Evolutionary conservation across 2,797 vertebrate species (phyloP), one percentile per base, ranked within the genome.

Genomic region (Characodon lateralis): DNA sequence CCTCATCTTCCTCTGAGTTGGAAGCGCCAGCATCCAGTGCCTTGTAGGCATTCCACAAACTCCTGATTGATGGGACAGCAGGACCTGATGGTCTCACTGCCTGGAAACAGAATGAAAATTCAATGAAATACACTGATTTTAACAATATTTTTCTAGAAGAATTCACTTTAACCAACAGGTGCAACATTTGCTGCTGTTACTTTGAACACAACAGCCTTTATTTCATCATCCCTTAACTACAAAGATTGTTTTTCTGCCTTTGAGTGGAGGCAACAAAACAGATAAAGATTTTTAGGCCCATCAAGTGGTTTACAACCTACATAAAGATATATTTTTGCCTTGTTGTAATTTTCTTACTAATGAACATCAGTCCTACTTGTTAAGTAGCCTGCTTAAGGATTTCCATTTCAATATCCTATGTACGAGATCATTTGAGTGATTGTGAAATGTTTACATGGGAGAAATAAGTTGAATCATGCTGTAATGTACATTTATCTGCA

Each of bases 41-140:
- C n/a, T 74, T 85, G 77, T 79, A 79, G 4, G 6, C 78, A 0
- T 65, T 80, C 82, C 89, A 90, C 66, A 90, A 93, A 13, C 81
- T 90, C 79, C 79, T 93, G 69, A 86, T 74, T 3, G 87, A 31
- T 58, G 89, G 87, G 9, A 75, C 73, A 39, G 78, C 66, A 66
- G 28, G 46, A 55, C 39, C 24, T 28, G 61, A n/a, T 41, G 72
- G 43, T 71, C 79, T 87, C 72, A 81, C 82, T 81, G 43, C 79
- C 90, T 92, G 74, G 77, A 16, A 10, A 76, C 84, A 22, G 63
- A 71, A 78, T 16, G 0, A 3, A 58, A 85, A 46, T 2, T n/a
- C 5, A 13, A 16, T 26, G 8, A 39, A 65, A 22, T 39, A 8
- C 9, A 20, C 4, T 20, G 66, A 69, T 26, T 26, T 14, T 24